phyloP scores from a whole-genome alignment of 2,888 invertebrate genomes.

The Diarsia mendica region DNA sequence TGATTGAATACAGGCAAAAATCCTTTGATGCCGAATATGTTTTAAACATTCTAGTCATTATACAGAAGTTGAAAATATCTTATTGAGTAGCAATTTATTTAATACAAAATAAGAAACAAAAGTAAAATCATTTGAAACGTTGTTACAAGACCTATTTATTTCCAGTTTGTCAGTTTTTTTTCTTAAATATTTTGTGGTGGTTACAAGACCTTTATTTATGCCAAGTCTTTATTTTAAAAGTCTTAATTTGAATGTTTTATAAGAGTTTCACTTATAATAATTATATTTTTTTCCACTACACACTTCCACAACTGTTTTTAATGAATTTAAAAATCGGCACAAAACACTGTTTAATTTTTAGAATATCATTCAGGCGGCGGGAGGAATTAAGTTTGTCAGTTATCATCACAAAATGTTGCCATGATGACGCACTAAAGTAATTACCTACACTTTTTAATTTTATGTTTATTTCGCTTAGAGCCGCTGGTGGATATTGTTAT shows the following conservation, averaged over 20 bases:
- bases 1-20: neutral
- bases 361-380: too few species aligned
- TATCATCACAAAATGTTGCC: conserved; percentile 44
- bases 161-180: conserved; percentile 24
- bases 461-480: conserved; percentile 21
- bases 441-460: conserved; percentile 27
- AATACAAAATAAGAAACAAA: neutral
- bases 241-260: too few species aligned
- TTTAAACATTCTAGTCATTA: neutral
- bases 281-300: too few species aligned
- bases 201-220: too few species aligned
- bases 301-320: too few species aligned
- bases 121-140: neutral
- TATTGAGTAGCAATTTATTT: conserved; percentile 10
- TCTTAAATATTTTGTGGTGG: too few species aligned
- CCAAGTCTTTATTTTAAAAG: too few species aligned
- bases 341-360: too few species aligned
- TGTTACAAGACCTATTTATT: conserved; percentile 25
- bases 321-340: too few species aligned
- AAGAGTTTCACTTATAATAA: too few species aligned
- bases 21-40: neutral
- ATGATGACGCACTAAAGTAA: conserved; percentile 22
- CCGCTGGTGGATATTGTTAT: conserved; percentile 30
- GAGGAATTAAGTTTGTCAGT: conserved; percentile 17
- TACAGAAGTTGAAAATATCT: neutral